These are phyloP conservation scores for Hypsopygia costalis DNA, from an alignment of 2,888 invertebrate species.

Conservation along the genomic window DNA sequence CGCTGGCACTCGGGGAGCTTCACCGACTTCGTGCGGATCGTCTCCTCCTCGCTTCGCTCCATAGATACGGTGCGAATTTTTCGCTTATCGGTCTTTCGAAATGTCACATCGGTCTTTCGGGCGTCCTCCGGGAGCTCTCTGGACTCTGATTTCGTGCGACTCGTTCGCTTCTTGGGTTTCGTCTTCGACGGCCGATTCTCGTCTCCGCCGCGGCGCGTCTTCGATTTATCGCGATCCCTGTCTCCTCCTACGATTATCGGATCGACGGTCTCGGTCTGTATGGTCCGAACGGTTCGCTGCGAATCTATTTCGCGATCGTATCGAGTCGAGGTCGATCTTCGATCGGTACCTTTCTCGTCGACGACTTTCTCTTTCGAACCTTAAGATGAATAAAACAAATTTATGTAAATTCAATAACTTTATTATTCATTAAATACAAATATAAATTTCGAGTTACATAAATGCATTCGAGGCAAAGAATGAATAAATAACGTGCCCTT, in stretches of 20 bases:
- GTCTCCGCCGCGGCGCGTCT: background rate
- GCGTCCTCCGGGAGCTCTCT: constrained; percentile 12
- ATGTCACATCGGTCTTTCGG: constrained; percentile 13
- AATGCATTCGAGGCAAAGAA: constrained; percentile 18
- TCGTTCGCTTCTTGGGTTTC: constrained; percentile 3
- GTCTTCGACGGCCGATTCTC: background rate
- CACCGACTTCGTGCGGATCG: constrained; percentile 12
- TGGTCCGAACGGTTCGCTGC: constrained; percentile 11
- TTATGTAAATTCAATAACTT: constrained; percentile 24
- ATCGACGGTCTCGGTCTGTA: constrained; percentile 14
- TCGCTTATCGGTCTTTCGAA: constrained; percentile 9
- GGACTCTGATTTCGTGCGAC: constrained; percentile 13
- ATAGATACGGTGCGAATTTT: constrained; percentile 12
- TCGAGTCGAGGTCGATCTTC: constrained; percentile 23
- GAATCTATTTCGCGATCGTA: constrained; percentile 19
- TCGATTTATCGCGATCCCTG: constrained; percentile 5
- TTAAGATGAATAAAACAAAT: constrained; percentile 39
- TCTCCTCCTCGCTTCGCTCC: constrained; percentile 12
- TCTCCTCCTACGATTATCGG: constrained; percentile 14
- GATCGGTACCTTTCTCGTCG: constrained; percentile 14
- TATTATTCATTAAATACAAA: constrained; percentile 22
- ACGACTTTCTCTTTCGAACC: constrained; percentile 27
- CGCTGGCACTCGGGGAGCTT: constrained; percentile 13
- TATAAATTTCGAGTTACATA: constrained; percentile 19
- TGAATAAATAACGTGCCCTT: constrained; percentile 19